Percentiles rank a stretch among this genome's conserved stretches.
Conservation (phyloP, 1,140 invertebrate genomes). For the Wasmannia auropunctata region DNA sequence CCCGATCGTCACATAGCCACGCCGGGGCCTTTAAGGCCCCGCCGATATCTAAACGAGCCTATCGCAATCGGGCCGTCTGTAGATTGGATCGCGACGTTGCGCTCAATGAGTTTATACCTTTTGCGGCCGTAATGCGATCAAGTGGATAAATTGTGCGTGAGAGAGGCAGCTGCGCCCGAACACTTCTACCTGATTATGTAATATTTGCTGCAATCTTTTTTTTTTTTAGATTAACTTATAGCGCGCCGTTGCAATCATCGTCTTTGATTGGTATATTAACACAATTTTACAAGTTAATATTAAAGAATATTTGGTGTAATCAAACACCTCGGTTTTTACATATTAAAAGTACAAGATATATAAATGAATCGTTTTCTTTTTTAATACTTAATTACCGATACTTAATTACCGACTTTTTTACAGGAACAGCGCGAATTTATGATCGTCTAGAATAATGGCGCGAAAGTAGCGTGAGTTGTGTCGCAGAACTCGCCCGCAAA, state of each 20-base stretch:
- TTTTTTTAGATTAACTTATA: conserved; percentile 29
- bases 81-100: conserved; percentile 50
- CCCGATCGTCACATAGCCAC: conserved; percentile 62
- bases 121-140: conserved; percentile 55
- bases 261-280: conserved; percentile 2
- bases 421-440: neutral
- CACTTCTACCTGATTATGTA: conserved; percentile 60
- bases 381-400: neutral
- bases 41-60: conserved; percentile 52
- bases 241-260: neutral
- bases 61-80: conserved; percentile 10
- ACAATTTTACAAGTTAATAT: neutral
- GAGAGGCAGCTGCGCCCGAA: conserved; percentile 36
- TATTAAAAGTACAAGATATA: neutral
- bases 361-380: neutral
- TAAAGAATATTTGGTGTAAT: neutral
- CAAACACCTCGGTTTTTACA: neutral
- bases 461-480: neutral
- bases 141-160: conserved; percentile 64
- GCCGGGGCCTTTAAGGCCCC: neutral
- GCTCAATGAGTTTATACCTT: conserved; percentile 67
- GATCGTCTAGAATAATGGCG: conserved; percentile 1
- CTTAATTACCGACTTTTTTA: no score
- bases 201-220: conserved; percentile 42
- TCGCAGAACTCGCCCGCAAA: conserved; percentile 28